phyloP scores from a whole-genome alignment of 2,113 vertebrate genomes.

The Corapipo altera region DNA sequence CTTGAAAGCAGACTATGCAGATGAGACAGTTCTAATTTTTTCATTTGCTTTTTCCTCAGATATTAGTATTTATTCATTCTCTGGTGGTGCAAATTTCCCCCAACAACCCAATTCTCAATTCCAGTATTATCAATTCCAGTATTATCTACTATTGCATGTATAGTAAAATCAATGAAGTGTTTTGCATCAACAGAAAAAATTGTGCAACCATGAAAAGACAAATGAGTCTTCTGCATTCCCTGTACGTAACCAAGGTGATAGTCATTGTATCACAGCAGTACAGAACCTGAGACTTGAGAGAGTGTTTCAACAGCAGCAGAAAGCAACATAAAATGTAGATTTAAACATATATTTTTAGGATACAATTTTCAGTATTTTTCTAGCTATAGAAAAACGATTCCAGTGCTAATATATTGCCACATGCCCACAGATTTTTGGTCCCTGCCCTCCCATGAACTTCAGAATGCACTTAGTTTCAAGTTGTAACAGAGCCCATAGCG shows the following conservation, averaged over 20 bases:
- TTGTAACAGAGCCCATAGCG: background rate
- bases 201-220: background rate
- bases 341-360: background rate
- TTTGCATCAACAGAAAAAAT: background rate
- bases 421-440: background rate
- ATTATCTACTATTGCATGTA: background rate
- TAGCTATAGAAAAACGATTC: background rate
- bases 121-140: background rate
- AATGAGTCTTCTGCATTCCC: background rate
- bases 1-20: background rate
- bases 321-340: background rate
- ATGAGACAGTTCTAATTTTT: constrained; percentile 6
- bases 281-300: background rate
- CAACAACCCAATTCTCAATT: background rate
- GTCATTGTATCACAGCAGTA: background rate
- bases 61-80: constrained; percentile 7
- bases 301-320: background rate
- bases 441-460: background rate
- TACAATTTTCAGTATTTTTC: background rate
- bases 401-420: background rate
- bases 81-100: background rate
- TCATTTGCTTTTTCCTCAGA: background rate
- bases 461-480: background rate
- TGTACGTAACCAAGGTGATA: background rate
- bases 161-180: background rate